phyloP scores from a whole-genome alignment of 2,888 invertebrate species.

The Sarcophaga caerulescens region DNA sequence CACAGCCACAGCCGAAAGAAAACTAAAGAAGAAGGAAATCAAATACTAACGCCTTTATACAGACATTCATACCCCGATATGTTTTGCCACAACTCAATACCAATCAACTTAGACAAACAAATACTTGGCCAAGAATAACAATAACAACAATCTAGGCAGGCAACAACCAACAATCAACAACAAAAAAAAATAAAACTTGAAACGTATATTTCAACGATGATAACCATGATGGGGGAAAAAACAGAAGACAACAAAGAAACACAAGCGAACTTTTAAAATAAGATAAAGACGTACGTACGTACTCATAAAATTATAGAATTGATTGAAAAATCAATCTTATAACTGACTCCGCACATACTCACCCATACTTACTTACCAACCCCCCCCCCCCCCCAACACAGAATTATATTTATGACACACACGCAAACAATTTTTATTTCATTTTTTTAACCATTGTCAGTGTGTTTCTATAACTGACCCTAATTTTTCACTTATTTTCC shows the following conservation, averaged over 20 bases:
- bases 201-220: background rate
- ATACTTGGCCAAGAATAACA: background rate
- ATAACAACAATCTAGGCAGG: too few species aligned
- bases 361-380: background rate
- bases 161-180: background rate
- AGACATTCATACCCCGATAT: background rate
- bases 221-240: background rate
- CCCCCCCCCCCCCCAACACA: background rate
- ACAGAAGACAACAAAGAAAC: background rate
- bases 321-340: slow-evolving; percentile 44
- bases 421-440: too few species aligned
- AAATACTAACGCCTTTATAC: background rate
- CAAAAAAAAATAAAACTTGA: background rate
- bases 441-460: too few species aligned
- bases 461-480: too few species aligned
- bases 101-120: slow-evolving; percentile 28
- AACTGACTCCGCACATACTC: background rate
- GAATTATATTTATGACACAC: too few species aligned
- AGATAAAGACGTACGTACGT: background rate
- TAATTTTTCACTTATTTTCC: too few species aligned
- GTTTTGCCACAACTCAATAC: background rate
- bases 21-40: too few species aligned
- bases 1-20: too few species aligned
- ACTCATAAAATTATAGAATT: slow-evolving; percentile 24
- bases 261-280: background rate